Evolutionary conservation across 2,113 vertebrate species (phyloP).

Genomic region (Gorsachius goisagi): DNA sequence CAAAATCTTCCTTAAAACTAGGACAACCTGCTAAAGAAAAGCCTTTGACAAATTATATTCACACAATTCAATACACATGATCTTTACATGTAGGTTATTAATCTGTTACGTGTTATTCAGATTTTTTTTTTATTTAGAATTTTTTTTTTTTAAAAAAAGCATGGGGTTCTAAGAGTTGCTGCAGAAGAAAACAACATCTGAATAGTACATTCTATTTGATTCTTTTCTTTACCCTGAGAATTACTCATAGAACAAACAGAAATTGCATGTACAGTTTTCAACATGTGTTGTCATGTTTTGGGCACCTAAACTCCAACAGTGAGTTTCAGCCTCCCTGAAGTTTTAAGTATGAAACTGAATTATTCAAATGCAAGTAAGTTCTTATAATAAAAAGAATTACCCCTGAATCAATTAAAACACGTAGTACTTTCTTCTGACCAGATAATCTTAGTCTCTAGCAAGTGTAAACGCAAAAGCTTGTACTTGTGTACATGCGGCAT

Average conservation of each 20-base stretch:
- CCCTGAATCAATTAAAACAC: neutral
- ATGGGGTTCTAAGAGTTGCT: neutral
- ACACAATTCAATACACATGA: neutral
- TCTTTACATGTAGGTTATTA: neutral
- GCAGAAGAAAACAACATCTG: neutral
- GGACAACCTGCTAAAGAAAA: neutral
- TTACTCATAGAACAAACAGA: neutral
- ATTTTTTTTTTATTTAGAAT: neutral
- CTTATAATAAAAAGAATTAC: neutral
- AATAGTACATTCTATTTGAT: fast-evolving
- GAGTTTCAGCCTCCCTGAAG: neutral
- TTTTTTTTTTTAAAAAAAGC: neutral
- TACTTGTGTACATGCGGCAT: neutral
- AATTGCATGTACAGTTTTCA: neutral
- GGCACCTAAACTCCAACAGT: neutral
- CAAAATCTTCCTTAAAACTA: neutral
- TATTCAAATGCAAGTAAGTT: neutral
- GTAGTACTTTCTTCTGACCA: neutral
- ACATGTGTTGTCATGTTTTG: neutral
- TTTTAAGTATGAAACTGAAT: neutral
- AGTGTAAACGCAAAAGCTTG: neutral
- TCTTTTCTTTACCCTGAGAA: neutral
- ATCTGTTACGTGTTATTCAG: neutral
- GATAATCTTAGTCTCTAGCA: neutral
- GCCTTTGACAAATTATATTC: neutral